These are phyloP conservation scores for Tenodera sinensis DNA, from an alignment of 2,888 invertebrate genomes.

Conservation along the genomic window DNA sequence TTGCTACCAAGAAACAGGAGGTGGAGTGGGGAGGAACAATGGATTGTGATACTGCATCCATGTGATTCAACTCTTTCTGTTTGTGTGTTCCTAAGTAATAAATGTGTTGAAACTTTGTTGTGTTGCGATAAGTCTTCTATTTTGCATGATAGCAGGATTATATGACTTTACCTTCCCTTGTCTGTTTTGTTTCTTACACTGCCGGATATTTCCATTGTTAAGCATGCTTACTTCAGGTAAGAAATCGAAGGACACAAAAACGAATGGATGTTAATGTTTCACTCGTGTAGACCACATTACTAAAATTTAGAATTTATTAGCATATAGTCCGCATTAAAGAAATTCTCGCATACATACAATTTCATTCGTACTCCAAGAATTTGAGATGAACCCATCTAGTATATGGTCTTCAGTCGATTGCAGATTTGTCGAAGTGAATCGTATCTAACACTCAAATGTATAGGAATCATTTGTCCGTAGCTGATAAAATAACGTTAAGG, in stretches of 20 bases:
- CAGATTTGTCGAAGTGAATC: no score
- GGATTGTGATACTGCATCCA: constrained; percentile 14
- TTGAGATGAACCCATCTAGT: no score
- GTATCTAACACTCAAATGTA: no score
- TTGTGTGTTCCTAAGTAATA: constrained; percentile 8
- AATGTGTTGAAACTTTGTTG: constrained; percentile 15
- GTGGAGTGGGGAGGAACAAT: background rate
- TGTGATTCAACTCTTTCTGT: background rate
- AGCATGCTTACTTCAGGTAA: background rate
- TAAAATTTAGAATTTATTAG: no score
- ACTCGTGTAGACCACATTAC: no score
- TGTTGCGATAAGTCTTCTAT: background rate
- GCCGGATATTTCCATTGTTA: background rate
- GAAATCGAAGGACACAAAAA: background rate
- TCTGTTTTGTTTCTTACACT: background rate
- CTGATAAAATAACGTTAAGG: no score
- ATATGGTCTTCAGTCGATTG: no score
- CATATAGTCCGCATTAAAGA: no score
- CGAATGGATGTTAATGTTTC: background rate
- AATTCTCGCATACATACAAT: no score
- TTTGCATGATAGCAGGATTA: constrained; percentile 5
- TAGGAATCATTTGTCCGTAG: no score
- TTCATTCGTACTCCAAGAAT: no score
- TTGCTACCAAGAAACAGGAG: background rate
- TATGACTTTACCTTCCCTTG: background rate